These are phyloP conservation scores for Nymphalis urticae DNA, from an alignment of 2,888 invertebrate species.

Conservation along the genomic window DNA sequence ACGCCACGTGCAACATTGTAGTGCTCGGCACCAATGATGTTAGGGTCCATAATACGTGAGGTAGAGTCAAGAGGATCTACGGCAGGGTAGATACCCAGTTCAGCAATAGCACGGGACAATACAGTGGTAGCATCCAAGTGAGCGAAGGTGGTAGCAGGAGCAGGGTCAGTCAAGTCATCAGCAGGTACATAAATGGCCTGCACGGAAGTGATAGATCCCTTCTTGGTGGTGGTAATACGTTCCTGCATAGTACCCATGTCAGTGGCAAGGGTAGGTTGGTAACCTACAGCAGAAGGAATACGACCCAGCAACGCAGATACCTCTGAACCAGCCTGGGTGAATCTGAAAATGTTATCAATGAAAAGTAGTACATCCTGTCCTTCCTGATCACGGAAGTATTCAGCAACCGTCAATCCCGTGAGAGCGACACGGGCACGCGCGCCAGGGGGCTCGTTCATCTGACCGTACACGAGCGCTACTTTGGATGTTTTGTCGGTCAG, in stretches of 20 bases:
- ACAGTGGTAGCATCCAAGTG: constrained; percentile 98
- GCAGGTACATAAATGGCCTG: constrained; percentile 98
- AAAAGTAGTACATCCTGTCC: constrained; percentile 97
- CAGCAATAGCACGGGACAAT: constrained; percentile 94
- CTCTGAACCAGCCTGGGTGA: constrained; percentile 95
- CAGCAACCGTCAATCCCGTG: constrained; percentile 95
- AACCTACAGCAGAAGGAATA: constrained; percentile 97
- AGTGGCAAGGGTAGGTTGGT: constrained; percentile 97
- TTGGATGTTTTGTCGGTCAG: constrained; percentile 94
- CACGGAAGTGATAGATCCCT: constrained; percentile 97
- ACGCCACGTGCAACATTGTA: constrained; percentile 95
- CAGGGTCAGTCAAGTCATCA: constrained; percentile 97
- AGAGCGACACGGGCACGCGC: constrained; percentile 96
- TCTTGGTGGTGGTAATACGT: constrained; percentile 95
- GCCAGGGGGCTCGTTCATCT: constrained; percentile 99
- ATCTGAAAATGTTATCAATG: constrained; percentile 98
- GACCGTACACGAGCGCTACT: constrained; percentile 96
- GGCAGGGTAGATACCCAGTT: constrained; percentile 96
- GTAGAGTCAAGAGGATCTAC: constrained; percentile 97
- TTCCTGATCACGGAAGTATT: constrained; percentile 97
- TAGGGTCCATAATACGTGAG: constrained; percentile 96
- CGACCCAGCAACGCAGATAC: constrained; percentile 95
- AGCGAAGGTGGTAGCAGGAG: constrained; percentile 97
- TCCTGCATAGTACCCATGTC: constrained; percentile 99
- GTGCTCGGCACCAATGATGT: constrained; percentile 94